A percentile compares a stretch with the other conserved stretches of the same genome.
phyloP scores from a whole-genome alignment of 35 echinoderm and acorn worm genomes.

The Hemicentrotus pulcherrimus region DNA sequence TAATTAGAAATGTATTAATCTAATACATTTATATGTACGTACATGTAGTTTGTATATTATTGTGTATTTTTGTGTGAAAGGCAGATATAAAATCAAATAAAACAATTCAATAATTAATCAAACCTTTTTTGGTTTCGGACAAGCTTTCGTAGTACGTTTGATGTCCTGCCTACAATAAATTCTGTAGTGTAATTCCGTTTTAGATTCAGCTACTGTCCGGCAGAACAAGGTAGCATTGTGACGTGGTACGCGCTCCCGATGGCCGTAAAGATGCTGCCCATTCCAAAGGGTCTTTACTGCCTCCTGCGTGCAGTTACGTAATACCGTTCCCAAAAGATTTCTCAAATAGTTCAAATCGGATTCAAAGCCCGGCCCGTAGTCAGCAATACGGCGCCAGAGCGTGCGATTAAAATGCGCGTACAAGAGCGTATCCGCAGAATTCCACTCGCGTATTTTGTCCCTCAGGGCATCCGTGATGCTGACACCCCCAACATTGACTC shows the following conservation, averaged over 20 bases:
- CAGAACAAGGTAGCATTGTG: neutral
- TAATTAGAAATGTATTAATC: too few relatives aligned
- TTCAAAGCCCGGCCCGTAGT: neutral
- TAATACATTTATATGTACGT: too few relatives aligned
- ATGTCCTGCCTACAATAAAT: neutral
- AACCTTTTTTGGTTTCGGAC: neutral
- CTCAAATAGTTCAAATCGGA: neutral
- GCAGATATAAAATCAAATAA: too few relatives aligned
- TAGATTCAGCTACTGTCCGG: neutral
- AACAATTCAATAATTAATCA: too few relatives aligned
- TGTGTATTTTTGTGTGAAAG: too few relatives aligned
- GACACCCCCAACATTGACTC: neutral
- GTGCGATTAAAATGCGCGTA: neutral
- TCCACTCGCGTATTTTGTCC: conserved; percentile 7
- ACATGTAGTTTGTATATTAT: too few relatives aligned
- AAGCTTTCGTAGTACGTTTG: neutral
- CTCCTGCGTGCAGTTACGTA: neutral
- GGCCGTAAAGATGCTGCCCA: neutral
- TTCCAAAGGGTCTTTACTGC: neutral
- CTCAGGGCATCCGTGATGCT: neutral
- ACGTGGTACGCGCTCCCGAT: neutral
- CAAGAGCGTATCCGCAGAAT: neutral
- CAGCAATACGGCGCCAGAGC: neutral
- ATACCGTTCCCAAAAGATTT: neutral
- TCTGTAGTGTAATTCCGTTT: neutral